Evolutionary conservation across 2,797 vertebrate species (phyloP), one percentile per base, ranked within the genome.

Genomic region (Onychomys leucogaster): DNA sequence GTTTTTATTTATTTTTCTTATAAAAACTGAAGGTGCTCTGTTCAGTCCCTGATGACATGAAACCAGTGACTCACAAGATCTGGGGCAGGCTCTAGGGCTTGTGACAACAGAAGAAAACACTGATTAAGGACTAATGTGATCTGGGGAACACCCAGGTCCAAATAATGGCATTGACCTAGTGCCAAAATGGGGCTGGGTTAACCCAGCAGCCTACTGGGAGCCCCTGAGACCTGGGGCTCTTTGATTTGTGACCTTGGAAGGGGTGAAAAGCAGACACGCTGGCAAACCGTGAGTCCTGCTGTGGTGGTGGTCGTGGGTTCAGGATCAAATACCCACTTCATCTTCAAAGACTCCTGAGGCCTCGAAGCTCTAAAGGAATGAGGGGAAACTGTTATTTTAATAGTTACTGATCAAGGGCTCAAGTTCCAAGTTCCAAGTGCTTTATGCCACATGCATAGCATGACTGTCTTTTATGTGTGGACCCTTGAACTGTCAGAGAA

Each of bases 271-370:
- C 73, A 80, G 75, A 65, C 37, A 49, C 32, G 29, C 73, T 83
- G 89, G 77, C 82, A 92, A 94, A 75, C 85, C 80, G 80, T 77
- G 91, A 86, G 90, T 65, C 94, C 65, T 0, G 76, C 96, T 89
- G 94, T 32, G 94, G 92, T 76, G 67, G 75, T 61, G 85, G 76
- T 76, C 77, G 43, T n/a, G 77, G 93, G 90, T 91, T 97, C 96
- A 95, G 80, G 88, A 97, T 98, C 94, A 98, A 97, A 97, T 77
- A 78, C 89, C 63, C 92, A 89, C 92, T 97, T 98, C 94, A 97
- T 98, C 97, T 97, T 98, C 97, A 97, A 96, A 98, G 94, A 84
- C 75, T 86, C 57, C 83, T 6, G 81, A 93, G 81, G 81, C 81
- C 75, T 84, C 37, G 2, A 6, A 71, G 93, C 37, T 46, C 84